A percentile compares a stretch with the other conserved stretches of the same genome.
Conservation (phyloP, 2,113 vertebrate genomes). For the Verasper variegatus region DNA sequence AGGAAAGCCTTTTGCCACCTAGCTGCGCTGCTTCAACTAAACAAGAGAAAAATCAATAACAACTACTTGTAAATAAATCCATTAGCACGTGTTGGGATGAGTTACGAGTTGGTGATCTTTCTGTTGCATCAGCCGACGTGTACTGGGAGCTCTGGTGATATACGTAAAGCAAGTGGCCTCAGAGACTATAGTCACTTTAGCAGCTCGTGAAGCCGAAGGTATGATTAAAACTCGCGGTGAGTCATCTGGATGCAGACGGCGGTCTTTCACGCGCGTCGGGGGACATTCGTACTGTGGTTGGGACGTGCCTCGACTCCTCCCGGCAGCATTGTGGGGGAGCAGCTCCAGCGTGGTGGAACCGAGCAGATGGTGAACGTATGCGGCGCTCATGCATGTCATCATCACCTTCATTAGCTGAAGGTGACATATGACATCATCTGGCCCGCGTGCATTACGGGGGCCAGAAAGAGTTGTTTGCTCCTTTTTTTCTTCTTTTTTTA, state of each 20-base stretch:
- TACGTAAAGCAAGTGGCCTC: slow-evolving; percentile 34
- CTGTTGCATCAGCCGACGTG: background rate
- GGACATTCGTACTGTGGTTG: slow-evolving; percentile 34
- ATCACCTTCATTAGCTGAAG: slow-evolving; percentile 83
- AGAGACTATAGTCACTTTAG: slow-evolving; percentile 40
- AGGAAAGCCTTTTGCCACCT: background rate
- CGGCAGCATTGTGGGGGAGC: slow-evolving; percentile 54
- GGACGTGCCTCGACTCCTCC: slow-evolving; percentile 60
- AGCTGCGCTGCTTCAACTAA: background rate
- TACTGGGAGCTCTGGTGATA: slow-evolving; percentile 19
- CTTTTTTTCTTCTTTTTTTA: slow-evolving; percentile 56
- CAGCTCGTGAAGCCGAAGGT: slow-evolving; percentile 30
- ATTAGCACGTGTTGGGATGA: background rate
- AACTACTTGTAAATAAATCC: background rate
- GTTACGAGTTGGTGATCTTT: background rate
- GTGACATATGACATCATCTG: slow-evolving; percentile 81
- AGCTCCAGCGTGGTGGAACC: slow-evolving; percentile 62
- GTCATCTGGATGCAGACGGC: slow-evolving; percentile 62
- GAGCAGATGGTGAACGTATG: slow-evolving; percentile 80
- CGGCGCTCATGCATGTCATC: slow-evolving; percentile 76
- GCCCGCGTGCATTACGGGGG: slow-evolving; percentile 55
- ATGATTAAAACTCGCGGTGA: slow-evolving; percentile 59
- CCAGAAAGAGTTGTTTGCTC: slow-evolving; percentile 65
- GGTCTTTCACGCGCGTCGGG: slow-evolving; percentile 49
- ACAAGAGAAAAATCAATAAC: background rate